Conservation (phyloP, 2,888 invertebrate genomes). For the Sphaerophoria rueppellii region DNA sequence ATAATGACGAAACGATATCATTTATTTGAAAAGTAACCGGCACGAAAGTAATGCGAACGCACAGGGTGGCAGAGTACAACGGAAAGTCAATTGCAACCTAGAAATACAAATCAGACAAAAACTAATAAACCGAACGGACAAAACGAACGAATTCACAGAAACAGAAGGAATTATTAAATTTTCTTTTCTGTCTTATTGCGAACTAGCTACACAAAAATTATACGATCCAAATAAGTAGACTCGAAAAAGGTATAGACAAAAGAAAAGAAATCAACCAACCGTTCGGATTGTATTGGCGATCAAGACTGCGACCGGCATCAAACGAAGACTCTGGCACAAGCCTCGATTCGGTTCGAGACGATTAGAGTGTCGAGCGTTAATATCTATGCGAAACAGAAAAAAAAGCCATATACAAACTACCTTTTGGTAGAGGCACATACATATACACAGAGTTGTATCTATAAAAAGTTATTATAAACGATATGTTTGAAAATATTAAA, state of each 20-base stretch:
- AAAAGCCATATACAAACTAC: constrained; percentile 35
- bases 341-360: constrained; percentile 44
- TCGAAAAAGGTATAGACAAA: neutral
- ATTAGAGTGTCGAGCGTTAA: constrained; percentile 31
- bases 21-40: constrained; percentile 15
- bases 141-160: constrained; percentile 27
- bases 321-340: constrained; percentile 56
- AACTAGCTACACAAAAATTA: constrained; percentile 6
- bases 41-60: neutral
- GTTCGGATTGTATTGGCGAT: constrained; percentile 72
- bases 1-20: constrained; percentile 52
- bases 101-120: constrained; percentile 4
- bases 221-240: constrained; percentile 11
- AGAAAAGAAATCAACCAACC: constrained; percentile 68
- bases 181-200: constrained; percentile 44
- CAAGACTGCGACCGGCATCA: constrained; percentile 70
- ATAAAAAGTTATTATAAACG: neutral
- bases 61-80: constrained; percentile 17
- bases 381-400: constrained; percentile 40
- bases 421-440: constrained; percentile 27
- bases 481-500: neutral
- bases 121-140: neutral
- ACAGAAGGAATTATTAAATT: constrained; percentile 35
- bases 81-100: constrained; percentile 56
- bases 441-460: neutral